These are phyloP conservation scores for Drosophila kikkawai DNA, from an alignment of 1,140 invertebrate species.

Conservation along the genomic window DNA sequence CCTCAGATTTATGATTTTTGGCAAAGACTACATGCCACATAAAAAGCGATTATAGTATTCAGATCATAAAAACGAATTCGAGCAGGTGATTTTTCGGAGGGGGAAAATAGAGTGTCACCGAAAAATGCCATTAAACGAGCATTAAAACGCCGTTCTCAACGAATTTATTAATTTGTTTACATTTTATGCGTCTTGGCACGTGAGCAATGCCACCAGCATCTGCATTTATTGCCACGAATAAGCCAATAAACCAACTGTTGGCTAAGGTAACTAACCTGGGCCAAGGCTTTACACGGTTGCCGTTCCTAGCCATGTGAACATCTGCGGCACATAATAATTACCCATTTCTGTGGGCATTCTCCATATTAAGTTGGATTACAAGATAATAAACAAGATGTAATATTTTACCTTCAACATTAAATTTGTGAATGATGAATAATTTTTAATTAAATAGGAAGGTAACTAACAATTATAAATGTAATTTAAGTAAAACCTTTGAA, in stretches of 20 bases:
- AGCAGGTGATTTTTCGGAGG: constrained; percentile 11
- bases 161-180: constrained; percentile 59
- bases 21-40: constrained; percentile 30
- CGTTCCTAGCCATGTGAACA: constrained; percentile 1
- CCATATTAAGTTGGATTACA: constrained; percentile 11
- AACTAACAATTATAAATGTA: background rate
- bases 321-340: constrained; percentile 13
- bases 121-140: constrained; percentile 46
- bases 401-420: background rate
- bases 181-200: constrained; percentile 43
- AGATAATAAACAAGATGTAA: background rate
- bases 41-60: constrained; percentile 37
- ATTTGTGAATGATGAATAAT: too few species aligned
- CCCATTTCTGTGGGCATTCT: constrained; percentile 1
- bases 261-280: constrained; percentile 56
- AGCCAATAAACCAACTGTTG: constrained; percentile 20
- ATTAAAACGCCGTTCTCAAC: constrained; percentile 28
- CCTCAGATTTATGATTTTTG: constrained; percentile 55
- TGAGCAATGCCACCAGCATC: constrained; percentile 39
- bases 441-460: background rate
- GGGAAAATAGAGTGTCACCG: constrained; percentile 27
- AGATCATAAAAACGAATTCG: constrained; percentile 23
- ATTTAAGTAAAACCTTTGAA: background rate
- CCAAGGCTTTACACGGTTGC: constrained; percentile 40
- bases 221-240: constrained; percentile 14